phyloP scores from a whole-genome alignment of 2,113 vertebrate genomes.

The Pyrgilauda ruficollis region DNA sequence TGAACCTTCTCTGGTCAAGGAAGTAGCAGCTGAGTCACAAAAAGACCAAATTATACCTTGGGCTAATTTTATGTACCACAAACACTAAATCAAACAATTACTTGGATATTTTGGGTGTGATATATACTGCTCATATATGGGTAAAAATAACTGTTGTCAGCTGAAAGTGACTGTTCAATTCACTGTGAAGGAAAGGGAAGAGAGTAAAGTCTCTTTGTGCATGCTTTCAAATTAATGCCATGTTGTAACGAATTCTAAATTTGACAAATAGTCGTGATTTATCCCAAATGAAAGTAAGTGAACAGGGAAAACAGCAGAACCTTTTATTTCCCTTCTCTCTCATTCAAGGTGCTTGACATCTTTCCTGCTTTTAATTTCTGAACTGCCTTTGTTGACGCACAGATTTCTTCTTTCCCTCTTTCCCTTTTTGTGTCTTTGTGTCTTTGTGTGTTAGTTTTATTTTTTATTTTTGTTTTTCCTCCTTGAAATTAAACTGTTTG shows the following conservation, averaged over 20 bases:
- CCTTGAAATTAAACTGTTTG: conserved; percentile 64
- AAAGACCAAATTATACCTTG: neutral
- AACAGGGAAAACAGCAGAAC: conserved; percentile 6
- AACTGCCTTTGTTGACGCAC: conserved; percentile 3
- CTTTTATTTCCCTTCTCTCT: neutral
- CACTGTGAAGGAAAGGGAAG: neutral
- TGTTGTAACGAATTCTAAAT: neutral
- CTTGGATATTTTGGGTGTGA: neutral
- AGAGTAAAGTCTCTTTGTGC: neutral
- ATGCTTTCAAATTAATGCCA: neutral
- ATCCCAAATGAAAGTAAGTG: neutral
- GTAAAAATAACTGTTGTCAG: neutral
- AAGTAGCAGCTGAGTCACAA: neutral
- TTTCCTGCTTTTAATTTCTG: conserved; percentile 8
- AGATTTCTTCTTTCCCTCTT: neutral
- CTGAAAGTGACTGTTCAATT: neutral
- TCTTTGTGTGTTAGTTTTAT: neutral
- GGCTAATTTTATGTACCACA: neutral
- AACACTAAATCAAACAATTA: neutral
- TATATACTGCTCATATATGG: neutral
- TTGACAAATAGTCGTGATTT: conserved; percentile 12
- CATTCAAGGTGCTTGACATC: neutral
- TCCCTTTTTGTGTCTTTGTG: neutral
- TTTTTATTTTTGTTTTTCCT: conserved; percentile 50
- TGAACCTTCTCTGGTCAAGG: neutral